Evolutionary conservation across 2,113 vertebrate genomes (phyloP).

Genomic region (Symphodus melops): DNA sequence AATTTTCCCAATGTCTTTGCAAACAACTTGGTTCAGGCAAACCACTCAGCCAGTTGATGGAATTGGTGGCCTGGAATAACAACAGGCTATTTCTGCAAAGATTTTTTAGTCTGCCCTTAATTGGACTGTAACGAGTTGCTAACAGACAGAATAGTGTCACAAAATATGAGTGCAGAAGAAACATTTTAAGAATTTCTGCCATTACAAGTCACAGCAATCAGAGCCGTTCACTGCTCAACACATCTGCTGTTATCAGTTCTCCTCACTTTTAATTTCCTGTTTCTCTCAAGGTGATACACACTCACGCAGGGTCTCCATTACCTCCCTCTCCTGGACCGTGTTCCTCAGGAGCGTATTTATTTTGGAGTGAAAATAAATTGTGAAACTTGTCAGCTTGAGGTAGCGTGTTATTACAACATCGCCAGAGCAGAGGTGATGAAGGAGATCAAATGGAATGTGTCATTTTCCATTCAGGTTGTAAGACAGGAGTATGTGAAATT

Average conservation of each 20-base stretch:
- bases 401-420: slow-evolving; percentile 54
- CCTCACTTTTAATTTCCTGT: slow-evolving; percentile 53
- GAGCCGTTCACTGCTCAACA: slow-evolving; percentile 2
- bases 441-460: slow-evolving; percentile 24
- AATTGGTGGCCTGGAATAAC: too few species aligned
- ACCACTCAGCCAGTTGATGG: too few species aligned
- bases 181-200: not conserved
- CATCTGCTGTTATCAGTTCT: slow-evolving; percentile 22
- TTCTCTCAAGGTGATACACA: not conserved
- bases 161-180: too few species aligned
- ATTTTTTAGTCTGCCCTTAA: too few species aligned
- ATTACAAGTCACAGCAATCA: slow-evolving; percentile 11
- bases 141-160: too few species aligned
- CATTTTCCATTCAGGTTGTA: slow-evolving; percentile 42
- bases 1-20: too few species aligned
- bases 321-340: not conserved
- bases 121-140: too few species aligned
- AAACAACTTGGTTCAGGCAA: too few species aligned
- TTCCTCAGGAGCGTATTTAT: slow-evolving; percentile 32
- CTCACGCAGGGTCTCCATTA: slow-evolving; percentile 11
- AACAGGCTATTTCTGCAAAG: too few species aligned
- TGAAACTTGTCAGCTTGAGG: slow-evolving; percentile 53
- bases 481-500: slow-evolving; percentile 49
- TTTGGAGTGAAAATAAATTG: slow-evolving; percentile 51
- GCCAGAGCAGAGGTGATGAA: slow-evolving; percentile 27